Evolutionary conservation across 2,113 vertebrate species (phyloP).

Genomic region (Rhabdornis inornatus): DNA sequence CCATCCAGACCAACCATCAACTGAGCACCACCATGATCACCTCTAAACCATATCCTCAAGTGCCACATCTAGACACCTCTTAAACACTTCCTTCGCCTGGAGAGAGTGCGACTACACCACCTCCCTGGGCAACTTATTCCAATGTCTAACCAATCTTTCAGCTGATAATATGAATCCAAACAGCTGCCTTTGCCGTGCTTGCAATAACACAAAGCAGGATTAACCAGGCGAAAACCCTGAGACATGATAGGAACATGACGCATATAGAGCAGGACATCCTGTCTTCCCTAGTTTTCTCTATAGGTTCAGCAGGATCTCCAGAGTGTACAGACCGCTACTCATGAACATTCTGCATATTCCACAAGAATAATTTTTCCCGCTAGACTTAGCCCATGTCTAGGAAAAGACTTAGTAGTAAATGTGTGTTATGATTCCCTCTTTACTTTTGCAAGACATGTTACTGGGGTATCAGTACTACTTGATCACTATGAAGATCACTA

Average conservation of each 20-base stretch:
- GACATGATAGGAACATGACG: background rate
- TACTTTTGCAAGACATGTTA: background rate
- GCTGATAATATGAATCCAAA: background rate
- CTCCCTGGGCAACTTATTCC: background rate
- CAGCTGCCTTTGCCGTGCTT: background rate
- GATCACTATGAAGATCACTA: background rate
- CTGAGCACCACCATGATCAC: background rate
- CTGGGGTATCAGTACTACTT: background rate
- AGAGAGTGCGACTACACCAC: background rate
- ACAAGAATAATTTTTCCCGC: background rate
- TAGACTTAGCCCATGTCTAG: background rate
- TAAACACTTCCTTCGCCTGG: background rate
- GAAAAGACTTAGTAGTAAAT: background rate
- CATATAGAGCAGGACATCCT: accelerated
- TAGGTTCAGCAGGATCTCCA: background rate
- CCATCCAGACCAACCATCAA: background rate
- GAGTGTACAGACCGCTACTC: background rate
- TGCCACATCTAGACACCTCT: background rate
- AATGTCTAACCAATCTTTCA: background rate
- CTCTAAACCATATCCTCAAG: background rate
- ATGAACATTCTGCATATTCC: background rate
- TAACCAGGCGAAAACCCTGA: background rate
- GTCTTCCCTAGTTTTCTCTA: background rate
- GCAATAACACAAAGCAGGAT: background rate
- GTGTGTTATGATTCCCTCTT: background rate